Evolutionary conservation across 2,797 vertebrate species (phyloP).

Genomic region (Helarctos malayanus): DNA sequence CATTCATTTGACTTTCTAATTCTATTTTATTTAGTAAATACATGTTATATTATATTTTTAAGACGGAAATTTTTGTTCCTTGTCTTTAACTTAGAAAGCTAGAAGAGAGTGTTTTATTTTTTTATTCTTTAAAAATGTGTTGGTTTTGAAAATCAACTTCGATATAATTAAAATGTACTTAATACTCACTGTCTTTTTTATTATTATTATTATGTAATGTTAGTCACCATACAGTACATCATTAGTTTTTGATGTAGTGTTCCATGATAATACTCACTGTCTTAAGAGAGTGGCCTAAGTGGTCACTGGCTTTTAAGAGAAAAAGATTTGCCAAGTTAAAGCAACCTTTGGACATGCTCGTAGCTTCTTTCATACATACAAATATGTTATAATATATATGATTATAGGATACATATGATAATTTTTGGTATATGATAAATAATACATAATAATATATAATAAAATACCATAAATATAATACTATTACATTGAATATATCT

Average conservation of each 20-base stretch:
- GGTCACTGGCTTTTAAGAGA: conserved; percentile 5
- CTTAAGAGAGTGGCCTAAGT: not conserved
- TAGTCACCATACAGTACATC: too few relatives aligned
- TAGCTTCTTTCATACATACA: not conserved
- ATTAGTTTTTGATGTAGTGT: too few relatives aligned
- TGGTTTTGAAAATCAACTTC: conserved; percentile 46
- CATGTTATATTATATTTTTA: not conserved
- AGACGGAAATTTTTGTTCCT: not conserved
- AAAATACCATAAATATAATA: not conserved
- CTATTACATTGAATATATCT: not conserved
- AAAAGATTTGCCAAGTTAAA: not conserved
- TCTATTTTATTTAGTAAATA: not conserved
- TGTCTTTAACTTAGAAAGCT: conserved; percentile 19
- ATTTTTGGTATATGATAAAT: not conserved
- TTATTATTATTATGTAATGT: too few relatives aligned
- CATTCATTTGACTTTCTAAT: not conserved
- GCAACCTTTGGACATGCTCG: not conserved
- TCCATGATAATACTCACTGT: not conserved
- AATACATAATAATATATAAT: not conserved
- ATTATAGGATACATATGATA: not conserved
- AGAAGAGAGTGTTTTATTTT: not conserved
- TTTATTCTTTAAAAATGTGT: conserved; percentile 49
- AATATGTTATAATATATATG: not conserved
- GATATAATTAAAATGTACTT: conserved; percentile 33
- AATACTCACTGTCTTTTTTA: not conserved